A percentile compares a stretch with the other conserved stretches of the same genome.
phyloP scores from a whole-genome alignment of 2,113 vertebrate species.

The Ceyx melanurus region DNA sequence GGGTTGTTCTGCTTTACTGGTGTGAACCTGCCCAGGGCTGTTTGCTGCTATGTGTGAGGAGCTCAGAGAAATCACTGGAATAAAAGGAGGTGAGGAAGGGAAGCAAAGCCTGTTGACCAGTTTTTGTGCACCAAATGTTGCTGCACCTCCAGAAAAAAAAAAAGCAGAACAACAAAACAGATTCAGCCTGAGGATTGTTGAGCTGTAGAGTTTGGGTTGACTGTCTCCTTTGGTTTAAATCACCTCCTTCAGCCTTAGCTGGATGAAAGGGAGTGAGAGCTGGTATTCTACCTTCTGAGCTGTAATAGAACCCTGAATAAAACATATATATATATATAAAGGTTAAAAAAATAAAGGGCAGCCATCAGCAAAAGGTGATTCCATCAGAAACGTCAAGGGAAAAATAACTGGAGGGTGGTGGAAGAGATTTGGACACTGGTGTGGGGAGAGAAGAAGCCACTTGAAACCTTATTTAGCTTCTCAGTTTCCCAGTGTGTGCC shows the following conservation, averaged over 20 bases:
- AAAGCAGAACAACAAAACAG: no score
- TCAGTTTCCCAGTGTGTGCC: neutral
- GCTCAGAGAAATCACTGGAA: neutral
- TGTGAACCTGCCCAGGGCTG: neutral
- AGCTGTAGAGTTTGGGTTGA: neutral
- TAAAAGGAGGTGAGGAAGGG: neutral
- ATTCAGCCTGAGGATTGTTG: neutral
- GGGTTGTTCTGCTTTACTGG: neutral
- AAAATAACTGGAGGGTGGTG: neutral
- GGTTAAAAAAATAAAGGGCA: neutral
- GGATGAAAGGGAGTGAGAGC: neutral
- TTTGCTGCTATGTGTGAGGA: neutral
- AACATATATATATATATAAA: neutral
- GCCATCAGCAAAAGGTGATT: fast-evolving
- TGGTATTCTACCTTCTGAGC: neutral
- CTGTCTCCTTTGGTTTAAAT: neutral
- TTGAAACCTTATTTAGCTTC: neutral
- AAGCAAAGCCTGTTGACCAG: neutral
- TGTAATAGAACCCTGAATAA: neutral
- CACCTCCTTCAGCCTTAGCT: neutral
- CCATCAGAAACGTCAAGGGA: neutral
- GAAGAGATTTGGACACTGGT: neutral
- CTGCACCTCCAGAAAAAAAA: neutral
- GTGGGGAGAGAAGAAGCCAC: neutral
- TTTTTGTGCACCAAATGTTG: neutral